phyloP scores from a whole-genome alignment of 2,113 vertebrate species.

The Myrmecobius fasciatus region DNA sequence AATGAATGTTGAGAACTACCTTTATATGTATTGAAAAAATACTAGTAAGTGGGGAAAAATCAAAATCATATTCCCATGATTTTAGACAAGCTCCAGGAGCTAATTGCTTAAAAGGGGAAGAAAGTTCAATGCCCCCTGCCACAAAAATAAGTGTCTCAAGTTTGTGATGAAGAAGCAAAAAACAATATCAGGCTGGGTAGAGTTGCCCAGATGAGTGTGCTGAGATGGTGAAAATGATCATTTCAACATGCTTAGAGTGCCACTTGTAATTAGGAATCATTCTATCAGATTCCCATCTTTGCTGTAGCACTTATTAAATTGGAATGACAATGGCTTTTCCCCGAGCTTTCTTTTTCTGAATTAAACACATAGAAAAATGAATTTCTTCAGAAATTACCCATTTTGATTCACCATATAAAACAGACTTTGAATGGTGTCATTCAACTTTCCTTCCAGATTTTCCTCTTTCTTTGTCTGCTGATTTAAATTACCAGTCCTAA shows the following conservation, averaged over 20 bases:
- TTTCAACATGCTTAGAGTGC: not conserved
- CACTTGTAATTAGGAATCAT: not conserved
- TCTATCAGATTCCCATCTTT: not conserved
- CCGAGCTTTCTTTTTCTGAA: not conserved
- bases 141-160: not conserved
- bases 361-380: not conserved
- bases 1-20: too few relatives aligned
- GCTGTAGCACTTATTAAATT: not conserved
- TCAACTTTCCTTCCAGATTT: constrained; percentile 10
- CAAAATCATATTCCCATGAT: not conserved
- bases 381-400: not conserved
- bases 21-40: too few relatives aligned
- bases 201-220: not conserved
- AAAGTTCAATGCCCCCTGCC: not conserved
- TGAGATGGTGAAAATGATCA: not conserved
- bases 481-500: constrained; percentile 33
- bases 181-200: not conserved
- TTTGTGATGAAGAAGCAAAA: not conserved
- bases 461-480: not conserved
- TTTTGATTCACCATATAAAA: not conserved
- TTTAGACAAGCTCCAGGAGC: not conserved
- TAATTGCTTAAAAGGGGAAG: not conserved
- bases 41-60: too few relatives aligned
- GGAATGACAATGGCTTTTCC: not conserved
- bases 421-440: not conserved